phyloP scores from a whole-genome alignment of 2,113 vertebrate genomes.

The Melanerpes aurifrons region DNA sequence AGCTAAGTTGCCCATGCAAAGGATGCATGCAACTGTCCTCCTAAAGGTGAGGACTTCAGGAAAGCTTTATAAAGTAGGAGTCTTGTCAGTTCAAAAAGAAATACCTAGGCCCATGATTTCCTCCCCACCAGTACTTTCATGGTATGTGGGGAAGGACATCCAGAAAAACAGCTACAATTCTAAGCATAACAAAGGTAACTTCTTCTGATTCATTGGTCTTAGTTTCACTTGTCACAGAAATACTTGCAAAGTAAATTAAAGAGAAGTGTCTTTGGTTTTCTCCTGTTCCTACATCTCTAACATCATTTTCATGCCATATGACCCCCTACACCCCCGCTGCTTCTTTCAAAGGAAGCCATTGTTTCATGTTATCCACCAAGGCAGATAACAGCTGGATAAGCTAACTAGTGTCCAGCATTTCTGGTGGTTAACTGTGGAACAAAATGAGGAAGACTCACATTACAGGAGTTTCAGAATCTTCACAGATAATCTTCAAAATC shows the following conservation, averaged over 20 bases:
- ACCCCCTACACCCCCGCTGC: fast-evolving
- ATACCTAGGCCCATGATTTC: neutral
- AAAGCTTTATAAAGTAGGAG: neutral
- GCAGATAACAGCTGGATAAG: neutral
- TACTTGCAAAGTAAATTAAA: neutral
- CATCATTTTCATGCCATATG: neutral
- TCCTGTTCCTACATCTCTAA: neutral
- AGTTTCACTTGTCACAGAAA: neutral
- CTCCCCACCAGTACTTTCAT: neutral
- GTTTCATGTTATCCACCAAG: constrained; percentile 9
- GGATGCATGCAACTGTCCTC: neutral
- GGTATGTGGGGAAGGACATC: neutral
- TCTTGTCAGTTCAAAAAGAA: neutral
- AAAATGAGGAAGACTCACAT: constrained; percentile 39
- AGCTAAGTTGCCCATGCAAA: constrained; percentile 17
- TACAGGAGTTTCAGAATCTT: constrained; percentile 49
- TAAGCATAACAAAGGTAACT: neutral
- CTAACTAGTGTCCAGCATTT: constrained; percentile 5
- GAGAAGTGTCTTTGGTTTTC: neutral
- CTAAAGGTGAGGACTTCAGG: neutral
- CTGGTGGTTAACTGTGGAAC: constrained; percentile 27
- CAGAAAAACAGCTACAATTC: neutral
- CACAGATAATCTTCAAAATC: constrained; percentile 50
- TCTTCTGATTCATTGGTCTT: neutral
- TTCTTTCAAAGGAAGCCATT: neutral